phyloP scores from a whole-genome alignment of 2,888 invertebrate species.

The Xestia sexstrigata region DNA sequence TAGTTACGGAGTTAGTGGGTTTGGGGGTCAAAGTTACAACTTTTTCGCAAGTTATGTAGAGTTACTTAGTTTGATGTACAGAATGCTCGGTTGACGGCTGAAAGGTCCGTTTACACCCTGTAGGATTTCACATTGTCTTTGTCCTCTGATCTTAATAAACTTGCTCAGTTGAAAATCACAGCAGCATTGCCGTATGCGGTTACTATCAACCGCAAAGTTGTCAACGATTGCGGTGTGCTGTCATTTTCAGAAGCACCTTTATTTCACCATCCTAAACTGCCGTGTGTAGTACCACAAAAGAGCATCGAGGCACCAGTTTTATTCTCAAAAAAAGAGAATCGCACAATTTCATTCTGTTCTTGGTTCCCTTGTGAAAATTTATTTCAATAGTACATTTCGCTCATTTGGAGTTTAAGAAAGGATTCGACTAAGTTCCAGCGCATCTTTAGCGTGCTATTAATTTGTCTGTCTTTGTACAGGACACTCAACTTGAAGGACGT shows the following conservation, averaged over 20 bases:
- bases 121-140: background rate
- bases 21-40: no score
- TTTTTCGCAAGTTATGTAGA: no score
- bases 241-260: background rate
- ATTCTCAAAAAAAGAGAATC: constrained; percentile 77
- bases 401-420: constrained; percentile 74
- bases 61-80: no score
- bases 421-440: constrained; percentile 71
- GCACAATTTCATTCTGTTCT: constrained; percentile 79
- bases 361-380: constrained; percentile 80
- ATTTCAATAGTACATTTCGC: constrained; percentile 77
- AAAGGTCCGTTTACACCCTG: no score
- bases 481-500: constrained; percentile 69
- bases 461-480: constrained; percentile 72
- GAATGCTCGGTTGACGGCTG: no score
- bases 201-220: background rate
- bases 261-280: background rate
- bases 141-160: background rate
- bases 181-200: background rate
- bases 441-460: constrained; percentile 76
- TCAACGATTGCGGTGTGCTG: background rate
- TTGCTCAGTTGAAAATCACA: background rate
- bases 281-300: constrained; percentile 72
- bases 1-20: no score
- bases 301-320: constrained; percentile 82